A percentile compares a stretch with the other conserved stretches of the same genome.
Conservation (phyloP, 64 coral and sea anemone genomes). For the Platygyra sinensis region DNA sequence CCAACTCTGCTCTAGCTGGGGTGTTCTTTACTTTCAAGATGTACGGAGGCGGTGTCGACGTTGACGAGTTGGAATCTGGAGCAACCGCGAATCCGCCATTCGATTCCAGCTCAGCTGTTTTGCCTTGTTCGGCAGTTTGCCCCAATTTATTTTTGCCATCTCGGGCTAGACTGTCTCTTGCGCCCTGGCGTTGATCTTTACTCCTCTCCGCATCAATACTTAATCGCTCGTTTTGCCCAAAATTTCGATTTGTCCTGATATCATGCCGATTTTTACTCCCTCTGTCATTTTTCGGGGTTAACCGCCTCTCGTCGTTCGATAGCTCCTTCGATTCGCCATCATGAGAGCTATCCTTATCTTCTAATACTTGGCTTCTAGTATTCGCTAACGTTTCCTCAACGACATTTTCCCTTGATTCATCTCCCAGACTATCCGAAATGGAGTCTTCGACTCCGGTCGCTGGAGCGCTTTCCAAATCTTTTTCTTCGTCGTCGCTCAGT, state of each 20-base stretch:
- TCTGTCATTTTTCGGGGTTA: slow-evolving; percentile 17
- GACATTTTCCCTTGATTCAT: not conserved
- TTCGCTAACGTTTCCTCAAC: not conserved
- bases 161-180: not conserved
- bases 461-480: not conserved
- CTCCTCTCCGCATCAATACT: slow-evolving; percentile 32
- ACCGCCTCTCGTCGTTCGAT: slow-evolving; percentile 2
- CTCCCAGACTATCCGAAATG: not conserved
- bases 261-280: slow-evolving; percentile 7
- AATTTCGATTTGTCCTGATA: slow-evolving; percentile 12
- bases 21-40: slow-evolving; percentile 49
- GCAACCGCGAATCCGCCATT: not conserved
- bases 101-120: slow-evolving; percentile 23
- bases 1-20: slow-evolving; percentile 39
- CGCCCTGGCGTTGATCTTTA: slow-evolving; percentile 9
- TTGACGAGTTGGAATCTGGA: slow-evolving; percentile 39
- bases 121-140: not conserved
- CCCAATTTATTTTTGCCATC: slow-evolving; percentile 2
- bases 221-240: slow-evolving; percentile 21
- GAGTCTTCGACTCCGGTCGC: not conserved
- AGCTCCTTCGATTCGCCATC: not conserved
- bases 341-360: not conserved
- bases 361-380: not conserved
- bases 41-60: slow-evolving; percentile 47
- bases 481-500: not conserved